Percentiles rank a stretch among this genome's conserved stretches.
phyloP scores from a whole-genome alignment of 2,888 invertebrate genomes.

The Idaea biselata region DNA sequence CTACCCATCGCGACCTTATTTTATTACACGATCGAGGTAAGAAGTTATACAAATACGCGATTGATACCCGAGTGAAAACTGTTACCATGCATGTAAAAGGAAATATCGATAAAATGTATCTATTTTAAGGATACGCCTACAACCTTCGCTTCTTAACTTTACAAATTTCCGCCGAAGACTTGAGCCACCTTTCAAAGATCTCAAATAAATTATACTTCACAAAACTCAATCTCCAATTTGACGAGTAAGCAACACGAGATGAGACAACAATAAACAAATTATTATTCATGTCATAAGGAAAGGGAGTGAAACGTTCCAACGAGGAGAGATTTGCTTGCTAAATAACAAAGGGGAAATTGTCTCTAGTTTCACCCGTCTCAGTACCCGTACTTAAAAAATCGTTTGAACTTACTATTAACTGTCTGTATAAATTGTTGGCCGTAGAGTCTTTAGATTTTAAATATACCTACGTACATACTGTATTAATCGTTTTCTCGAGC shows the following conservation, averaged over 20 bases:
- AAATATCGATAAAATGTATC: not conserved
- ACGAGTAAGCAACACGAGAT: constrained; percentile 46
- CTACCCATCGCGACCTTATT: too few species aligned
- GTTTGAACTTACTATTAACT: not conserved
- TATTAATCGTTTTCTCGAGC: too few species aligned
- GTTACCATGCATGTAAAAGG: too few species aligned
- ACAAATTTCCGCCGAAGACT: constrained; percentile 19
- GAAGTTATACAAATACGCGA: too few species aligned
- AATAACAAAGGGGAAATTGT: constrained; percentile 49
- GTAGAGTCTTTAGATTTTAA: too few species aligned
- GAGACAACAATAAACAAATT: constrained; percentile 62
- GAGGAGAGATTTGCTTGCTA: constrained; percentile 45
- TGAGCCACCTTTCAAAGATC: constrained; percentile 18
- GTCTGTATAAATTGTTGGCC: too few species aligned
- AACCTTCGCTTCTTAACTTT: constrained; percentile 10
- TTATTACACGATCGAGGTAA: too few species aligned
- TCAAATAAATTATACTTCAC: constrained; percentile 48
- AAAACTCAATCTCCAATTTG: constrained; percentile 42
- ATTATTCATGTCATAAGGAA: constrained; percentile 55
- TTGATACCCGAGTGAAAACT: too few species aligned
- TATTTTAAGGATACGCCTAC: not conserved
- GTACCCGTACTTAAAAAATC: not conserved
- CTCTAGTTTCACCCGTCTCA: constrained; percentile 27
- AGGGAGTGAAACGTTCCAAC: constrained; percentile 38
- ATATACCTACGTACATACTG: too few species aligned